These are phyloP conservation scores for Turnix velox DNA, from an alignment of 2,113 vertebrate genomes.

Conservation along the genomic window DNA sequence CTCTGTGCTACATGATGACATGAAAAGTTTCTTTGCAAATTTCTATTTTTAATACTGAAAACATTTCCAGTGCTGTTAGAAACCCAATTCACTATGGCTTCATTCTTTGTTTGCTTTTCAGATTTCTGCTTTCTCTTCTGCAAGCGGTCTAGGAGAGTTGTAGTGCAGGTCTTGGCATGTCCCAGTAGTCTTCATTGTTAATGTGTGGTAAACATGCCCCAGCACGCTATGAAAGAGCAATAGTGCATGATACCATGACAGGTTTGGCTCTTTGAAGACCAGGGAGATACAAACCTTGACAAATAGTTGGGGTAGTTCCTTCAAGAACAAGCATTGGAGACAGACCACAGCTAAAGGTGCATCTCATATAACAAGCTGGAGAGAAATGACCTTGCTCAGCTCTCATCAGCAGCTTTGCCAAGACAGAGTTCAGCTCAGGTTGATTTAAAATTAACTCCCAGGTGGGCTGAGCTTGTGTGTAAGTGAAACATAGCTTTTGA, in stretches of 20 bases:
- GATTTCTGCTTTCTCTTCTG: neutral
- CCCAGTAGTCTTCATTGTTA: rapidly evolving
- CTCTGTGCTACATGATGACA: neutral
- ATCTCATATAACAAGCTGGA: neutral
- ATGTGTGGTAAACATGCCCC: neutral
- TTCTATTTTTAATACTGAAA: neutral
- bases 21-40: neutral
- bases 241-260: neutral
- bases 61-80: neutral
- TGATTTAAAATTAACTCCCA: neutral
- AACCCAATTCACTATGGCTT: rapidly evolving
- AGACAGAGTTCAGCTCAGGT: neutral
- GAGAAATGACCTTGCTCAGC: neutral
- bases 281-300: neutral
- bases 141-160: neutral
- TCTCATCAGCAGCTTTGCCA: neutral
- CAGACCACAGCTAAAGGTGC: neutral
- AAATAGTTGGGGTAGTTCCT: neutral
- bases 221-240: neutral
- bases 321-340: neutral
- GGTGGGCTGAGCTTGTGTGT: neutral
- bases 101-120: neutral
- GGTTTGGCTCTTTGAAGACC: neutral
- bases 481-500: neutral
- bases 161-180: neutral